Evolutionary conservation across 2,797 vertebrate species (phyloP), one percentile per base, ranked within the genome.

Genomic region (Propithecus deckenii): DNA sequence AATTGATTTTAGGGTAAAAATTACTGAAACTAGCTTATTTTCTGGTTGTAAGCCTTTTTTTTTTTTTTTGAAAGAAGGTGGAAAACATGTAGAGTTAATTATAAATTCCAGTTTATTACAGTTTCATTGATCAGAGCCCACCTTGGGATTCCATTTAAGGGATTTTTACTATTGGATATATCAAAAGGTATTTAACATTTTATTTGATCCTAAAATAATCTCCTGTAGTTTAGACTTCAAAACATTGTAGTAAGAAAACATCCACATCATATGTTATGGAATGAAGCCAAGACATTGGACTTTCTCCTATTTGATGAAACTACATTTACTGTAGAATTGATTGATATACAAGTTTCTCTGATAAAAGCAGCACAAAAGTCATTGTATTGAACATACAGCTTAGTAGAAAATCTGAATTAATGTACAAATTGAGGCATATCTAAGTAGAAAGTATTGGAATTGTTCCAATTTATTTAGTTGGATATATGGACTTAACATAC

Each of bases 1-100:
- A 96, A 72, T 85, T 85, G 28, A 46, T 86, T 94, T 79, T 93
- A 79, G 67, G 13, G 28, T 89, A 96, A 91, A 89, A 93, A 65
- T 95, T 65, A 86, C 81, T 90, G 23, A 79, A 86, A 81, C 52
- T 81, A 94, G 43, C 50, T 95, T 92, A 22, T 71, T 91, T 93
- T 65, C 72, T 91, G n/a, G 67, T 95, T 79, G 20, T 78, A 71
- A 57, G 22, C 35, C 3, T 46, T 61, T 69, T 76, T 41, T 52
- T 63, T 48, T 52, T 52, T 65, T 61, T 48, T 41, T 41, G 20
- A 46, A 69, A 84, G 38, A 94, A 65, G 35, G 7, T 91, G 0
- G 35, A 30, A 91, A 80, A 43, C n/a, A 92, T 92, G 69, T 25
- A 95, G 63, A 83, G 17, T 95, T 95, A 83, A 67, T 89, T 89